Evolutionary conservation across 1,140 invertebrate species (phyloP).

Genomic region (Ostrea edulis): DNA sequence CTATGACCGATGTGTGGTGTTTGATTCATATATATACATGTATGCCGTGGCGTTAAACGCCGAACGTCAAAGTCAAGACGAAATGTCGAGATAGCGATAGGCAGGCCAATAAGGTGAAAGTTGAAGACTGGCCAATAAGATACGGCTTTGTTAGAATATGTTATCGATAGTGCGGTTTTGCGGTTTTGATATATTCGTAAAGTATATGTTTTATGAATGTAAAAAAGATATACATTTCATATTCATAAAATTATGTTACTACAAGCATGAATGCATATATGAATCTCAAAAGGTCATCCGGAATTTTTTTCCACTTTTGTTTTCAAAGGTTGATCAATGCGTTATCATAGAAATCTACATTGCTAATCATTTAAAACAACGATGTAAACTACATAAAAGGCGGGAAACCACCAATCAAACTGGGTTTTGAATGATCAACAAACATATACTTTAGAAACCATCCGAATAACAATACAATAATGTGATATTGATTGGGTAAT

Average conservation of each 20-base stretch:
- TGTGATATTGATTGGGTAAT: no score
- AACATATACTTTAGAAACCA: no score
- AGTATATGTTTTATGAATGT: slow-evolving; percentile 30
- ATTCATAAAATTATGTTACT: slow-evolving; percentile 19
- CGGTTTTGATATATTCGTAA: not conserved
- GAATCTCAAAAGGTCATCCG: not conserved
- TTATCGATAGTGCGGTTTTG: slow-evolving; percentile 29
- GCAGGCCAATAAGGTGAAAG: slow-evolving; percentile 16
- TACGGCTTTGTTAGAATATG: not conserved
- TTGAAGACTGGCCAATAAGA: slow-evolving; percentile 13
- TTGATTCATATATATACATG: slow-evolving; percentile 8
- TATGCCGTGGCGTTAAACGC: not conserved
- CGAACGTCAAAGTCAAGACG: slow-evolving; percentile 21
- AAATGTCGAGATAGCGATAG: not conserved
- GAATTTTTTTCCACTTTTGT: not conserved
- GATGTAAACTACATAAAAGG: not conserved
- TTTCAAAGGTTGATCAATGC: slow-evolving; percentile 4
- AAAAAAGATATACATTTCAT: not conserved
- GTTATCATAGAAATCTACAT: not conserved
- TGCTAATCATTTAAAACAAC: not conserved
- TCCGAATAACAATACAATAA: no score
- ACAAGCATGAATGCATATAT: not conserved
- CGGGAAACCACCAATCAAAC: not conserved
- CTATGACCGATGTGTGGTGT: not conserved
- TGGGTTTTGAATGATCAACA: not conserved